Conservation (phyloP, 2,888 invertebrate species). For the Amiota communis region DNA sequence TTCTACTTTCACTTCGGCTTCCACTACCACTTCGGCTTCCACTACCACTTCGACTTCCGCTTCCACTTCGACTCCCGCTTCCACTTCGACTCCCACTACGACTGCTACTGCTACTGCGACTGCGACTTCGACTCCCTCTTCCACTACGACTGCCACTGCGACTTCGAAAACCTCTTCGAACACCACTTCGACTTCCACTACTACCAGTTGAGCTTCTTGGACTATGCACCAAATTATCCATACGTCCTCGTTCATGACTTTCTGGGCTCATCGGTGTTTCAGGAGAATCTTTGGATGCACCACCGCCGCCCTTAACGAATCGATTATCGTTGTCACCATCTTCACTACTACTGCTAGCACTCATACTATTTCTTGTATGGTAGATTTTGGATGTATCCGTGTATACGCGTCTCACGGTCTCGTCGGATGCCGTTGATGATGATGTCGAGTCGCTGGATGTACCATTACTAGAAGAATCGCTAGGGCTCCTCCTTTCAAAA, state of each 20-base stretch:
- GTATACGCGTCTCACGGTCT: too few species aligned
- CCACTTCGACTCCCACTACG: neutral
- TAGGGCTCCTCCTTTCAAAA: conserved; percentile 24
- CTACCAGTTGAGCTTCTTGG: neutral
- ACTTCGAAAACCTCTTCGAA: neutral
- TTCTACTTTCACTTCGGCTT: neutral
- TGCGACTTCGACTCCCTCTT: too few species aligned
- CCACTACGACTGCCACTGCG: too few species aligned
- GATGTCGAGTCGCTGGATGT: conserved; percentile 39
- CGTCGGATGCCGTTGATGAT: too few species aligned
- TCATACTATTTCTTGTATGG: neutral
- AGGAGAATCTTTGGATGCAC: neutral
- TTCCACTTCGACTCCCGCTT: too few species aligned
- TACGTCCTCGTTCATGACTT: conserved; percentile 45
- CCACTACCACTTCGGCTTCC: too few species aligned
- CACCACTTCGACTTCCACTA: neutral
- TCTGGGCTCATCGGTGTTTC: conserved; percentile 37
- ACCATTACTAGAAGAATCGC: conserved; percentile 35
- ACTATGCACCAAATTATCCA: conserved; percentile 17
- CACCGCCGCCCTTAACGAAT: neutral
- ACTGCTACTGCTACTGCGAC: neutral
- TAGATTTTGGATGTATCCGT: too few species aligned
- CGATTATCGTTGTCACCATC: too few species aligned
- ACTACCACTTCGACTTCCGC: neutral
- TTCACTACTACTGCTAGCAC: conserved; percentile 8